phyloP scores from a whole-genome alignment of 1,140 invertebrate genomes.

The Ceratina calcarata region DNA sequence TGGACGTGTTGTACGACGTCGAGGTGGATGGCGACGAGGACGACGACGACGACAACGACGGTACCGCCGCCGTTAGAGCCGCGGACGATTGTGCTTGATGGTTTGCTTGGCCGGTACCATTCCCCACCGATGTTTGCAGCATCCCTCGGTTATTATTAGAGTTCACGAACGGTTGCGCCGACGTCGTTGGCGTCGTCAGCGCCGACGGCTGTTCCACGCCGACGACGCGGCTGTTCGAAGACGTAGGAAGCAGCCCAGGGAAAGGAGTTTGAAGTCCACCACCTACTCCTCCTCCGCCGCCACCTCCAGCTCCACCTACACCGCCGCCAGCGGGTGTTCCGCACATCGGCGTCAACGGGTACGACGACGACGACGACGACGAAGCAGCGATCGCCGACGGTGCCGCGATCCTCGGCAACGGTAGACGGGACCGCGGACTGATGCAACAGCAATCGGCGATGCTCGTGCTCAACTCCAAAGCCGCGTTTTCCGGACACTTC shows the following conservation, averaged over 20 bases:
- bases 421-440: conserved; percentile 72
- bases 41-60: conserved; percentile 49
- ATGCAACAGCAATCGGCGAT: conserved; percentile 77
- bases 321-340: conserved; percentile 41
- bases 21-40: conserved; percentile 56
- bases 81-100: conserved; percentile 63
- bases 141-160: conserved; percentile 78
- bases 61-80: conserved; percentile 55
- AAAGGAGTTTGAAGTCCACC: conserved; percentile 46
- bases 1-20: conserved; percentile 63
- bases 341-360: conserved; percentile 8
- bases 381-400: conserved; percentile 22
- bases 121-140: conserved; percentile 70
- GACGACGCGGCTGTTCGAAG: conserved; percentile 49
- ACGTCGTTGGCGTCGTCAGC: conserved; percentile 57
- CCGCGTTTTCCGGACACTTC: conserved; percentile 54
- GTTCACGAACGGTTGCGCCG: conserved; percentile 68
- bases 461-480: conserved; percentile 66
- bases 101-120: conserved; percentile 56
- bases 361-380: conserved; percentile 17
- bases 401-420: conserved; percentile 66
- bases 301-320: conserved; percentile 47
- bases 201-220: conserved; percentile 57
- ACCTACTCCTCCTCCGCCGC: conserved; percentile 30
- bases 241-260: conserved; percentile 56